Percentiles rank a stretch among this genome's conserved stretches.
These are phyloP conservation scores for Agriopis marginaria DNA, from an alignment of 2,888 invertebrate genomes.

Conservation along the genomic window DNA sequence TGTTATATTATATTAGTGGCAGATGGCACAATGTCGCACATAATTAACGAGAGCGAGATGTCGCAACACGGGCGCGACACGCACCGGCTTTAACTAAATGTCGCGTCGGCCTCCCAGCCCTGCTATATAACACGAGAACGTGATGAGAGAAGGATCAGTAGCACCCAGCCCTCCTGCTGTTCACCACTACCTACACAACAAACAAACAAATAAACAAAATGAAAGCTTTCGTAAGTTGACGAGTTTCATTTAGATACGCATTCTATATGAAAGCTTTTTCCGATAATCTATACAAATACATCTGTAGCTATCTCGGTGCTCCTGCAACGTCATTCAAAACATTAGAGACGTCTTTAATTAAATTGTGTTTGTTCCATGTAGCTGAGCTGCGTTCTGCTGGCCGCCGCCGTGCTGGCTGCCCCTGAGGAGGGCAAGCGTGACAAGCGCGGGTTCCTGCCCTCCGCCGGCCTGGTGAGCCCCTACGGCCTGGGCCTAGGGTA, in stretches of 20 bases:
- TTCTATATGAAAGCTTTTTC: not conserved
- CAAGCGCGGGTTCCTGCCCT: constrained; percentile 53
- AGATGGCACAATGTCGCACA: constrained; percentile 39
- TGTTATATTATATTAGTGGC: constrained; percentile 6
- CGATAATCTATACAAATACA: not conserved
- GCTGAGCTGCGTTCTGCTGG: constrained; percentile 56
- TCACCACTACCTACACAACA: constrained; percentile 34
- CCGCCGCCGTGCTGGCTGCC: constrained; percentile 49
- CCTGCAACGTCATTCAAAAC: not conserved
- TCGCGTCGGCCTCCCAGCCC: constrained; percentile 37
- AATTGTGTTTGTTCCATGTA: constrained; percentile 31
- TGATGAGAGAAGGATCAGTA: constrained; percentile 43
- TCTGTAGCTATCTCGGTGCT: not conserved
- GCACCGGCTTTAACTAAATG: constrained; percentile 45
- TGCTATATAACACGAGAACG: constrained; percentile 47
- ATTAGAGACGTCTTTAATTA: not conserved
- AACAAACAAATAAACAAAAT: constrained; percentile 45
- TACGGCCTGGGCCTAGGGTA: constrained; percentile 16
- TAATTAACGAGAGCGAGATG: constrained; percentile 43
- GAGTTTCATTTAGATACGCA: not conserved
- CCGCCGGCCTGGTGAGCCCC: constrained; percentile 32
- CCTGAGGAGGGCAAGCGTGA: constrained; percentile 54
- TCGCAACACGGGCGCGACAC: constrained; percentile 38
- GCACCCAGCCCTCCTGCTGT: constrained; percentile 12
- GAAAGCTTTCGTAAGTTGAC: constrained; percentile 60